Percentiles rank a stretch among this genome's conserved stretches.
phyloP scores from a whole-genome alignment of 2,113 vertebrate species.

The Corythoichthys intestinalis region DNA sequence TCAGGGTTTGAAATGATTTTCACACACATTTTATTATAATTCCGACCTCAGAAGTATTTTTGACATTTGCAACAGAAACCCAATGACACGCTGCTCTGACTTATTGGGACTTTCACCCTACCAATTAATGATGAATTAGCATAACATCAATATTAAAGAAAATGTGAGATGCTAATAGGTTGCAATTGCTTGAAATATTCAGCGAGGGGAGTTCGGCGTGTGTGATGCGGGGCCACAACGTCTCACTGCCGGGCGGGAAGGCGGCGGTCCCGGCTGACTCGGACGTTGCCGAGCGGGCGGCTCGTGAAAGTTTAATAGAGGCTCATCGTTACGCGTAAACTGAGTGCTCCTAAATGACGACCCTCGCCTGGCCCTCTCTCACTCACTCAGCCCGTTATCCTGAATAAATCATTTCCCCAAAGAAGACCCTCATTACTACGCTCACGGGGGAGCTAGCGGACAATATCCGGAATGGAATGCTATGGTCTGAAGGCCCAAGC shows the following conservation, averaged over 20 bases:
- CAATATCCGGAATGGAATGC: slow-evolving; percentile 19
- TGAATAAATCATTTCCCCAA: slow-evolving; percentile 70
- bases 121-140: slow-evolving; percentile 60
- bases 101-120: slow-evolving; percentile 40
- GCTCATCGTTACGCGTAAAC: slow-evolving; percentile 73
- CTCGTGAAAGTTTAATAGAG: slow-evolving; percentile 69
- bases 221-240: slow-evolving; percentile 26
- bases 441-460: slow-evolving; percentile 22
- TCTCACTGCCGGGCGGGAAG: slow-evolving; percentile 38
- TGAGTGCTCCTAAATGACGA: slow-evolving; percentile 58
- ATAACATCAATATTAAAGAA: slow-evolving; percentile 65
- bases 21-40: not conserved
- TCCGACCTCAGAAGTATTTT: not conserved
- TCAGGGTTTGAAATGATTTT: not conserved
- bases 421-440: slow-evolving; percentile 37
- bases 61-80: not conserved
- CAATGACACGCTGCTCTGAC: not conserved
- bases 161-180: slow-evolving; percentile 41
- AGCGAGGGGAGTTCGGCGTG: slow-evolving; percentile 23
- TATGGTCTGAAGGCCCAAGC: not conserved
- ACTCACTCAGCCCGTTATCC: slow-evolving; percentile 42
- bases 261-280: slow-evolving; percentile 44
- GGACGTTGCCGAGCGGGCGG: slow-evolving; percentile 64
- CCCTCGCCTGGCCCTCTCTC: slow-evolving; percentile 33
- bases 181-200: slow-evolving; percentile 51